Evolutionary conservation across 2,797 vertebrate species (phyloP).

Genomic region (Agapornis canus): DNA sequence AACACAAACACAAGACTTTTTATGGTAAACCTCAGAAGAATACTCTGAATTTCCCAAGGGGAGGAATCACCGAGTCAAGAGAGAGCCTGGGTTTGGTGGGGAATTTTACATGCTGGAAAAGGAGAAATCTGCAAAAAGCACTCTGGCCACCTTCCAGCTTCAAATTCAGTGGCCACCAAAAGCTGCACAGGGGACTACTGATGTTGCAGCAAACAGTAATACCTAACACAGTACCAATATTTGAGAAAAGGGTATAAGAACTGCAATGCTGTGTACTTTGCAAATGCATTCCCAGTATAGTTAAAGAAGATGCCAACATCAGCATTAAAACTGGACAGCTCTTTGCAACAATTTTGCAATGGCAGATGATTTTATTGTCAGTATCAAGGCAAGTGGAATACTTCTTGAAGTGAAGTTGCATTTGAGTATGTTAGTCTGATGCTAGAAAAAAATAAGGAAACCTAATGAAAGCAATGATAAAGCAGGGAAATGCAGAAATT

Average conservation of each 20-base stretch:
- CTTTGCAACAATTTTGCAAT: background rate
- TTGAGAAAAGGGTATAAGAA: conserved; percentile 11
- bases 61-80: background rate
- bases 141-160: background rate
- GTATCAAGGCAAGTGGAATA: background rate
- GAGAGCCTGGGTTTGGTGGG: background rate
- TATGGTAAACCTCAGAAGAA: background rate
- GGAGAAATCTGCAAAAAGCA: background rate
- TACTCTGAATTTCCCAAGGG: background rate
- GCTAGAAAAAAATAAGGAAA: background rate
- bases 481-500: background rate
- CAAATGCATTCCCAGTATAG: background rate
- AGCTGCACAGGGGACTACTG: background rate
- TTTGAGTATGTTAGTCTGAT: background rate
- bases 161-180: background rate
- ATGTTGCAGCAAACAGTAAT: conserved; percentile 16
- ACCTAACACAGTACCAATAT: background rate
- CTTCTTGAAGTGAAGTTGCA: background rate
- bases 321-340: conserved; percentile 40
- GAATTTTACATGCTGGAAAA: background rate
- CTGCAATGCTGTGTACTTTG: conserved; percentile 15
- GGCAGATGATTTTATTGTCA: background rate
- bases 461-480: background rate
- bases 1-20: background rate
- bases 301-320: conserved; percentile 39